Evolutionary conservation across 1,140 invertebrate species (phyloP).

Genomic region (Drosophila sproati): DNA sequence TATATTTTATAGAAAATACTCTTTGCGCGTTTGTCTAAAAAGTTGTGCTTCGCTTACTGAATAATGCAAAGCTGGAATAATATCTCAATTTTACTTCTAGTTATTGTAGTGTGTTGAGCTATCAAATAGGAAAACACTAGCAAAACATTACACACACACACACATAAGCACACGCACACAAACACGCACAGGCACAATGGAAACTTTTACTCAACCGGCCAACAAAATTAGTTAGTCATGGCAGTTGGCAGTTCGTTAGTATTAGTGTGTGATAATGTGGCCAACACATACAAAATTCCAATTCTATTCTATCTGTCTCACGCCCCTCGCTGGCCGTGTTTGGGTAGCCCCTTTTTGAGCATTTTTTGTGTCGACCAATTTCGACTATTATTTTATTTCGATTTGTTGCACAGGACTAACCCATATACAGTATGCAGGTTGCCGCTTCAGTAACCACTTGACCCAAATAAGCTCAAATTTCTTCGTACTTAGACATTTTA

Average conservation of each 20-base stretch:
- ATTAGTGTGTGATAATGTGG: constrained; percentile 37
- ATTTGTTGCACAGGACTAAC: constrained; percentile 46
- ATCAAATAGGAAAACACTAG: constrained; percentile 14
- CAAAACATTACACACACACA: constrained; percentile 15
- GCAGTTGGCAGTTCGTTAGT: constrained; percentile 7
- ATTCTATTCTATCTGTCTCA: constrained; percentile 18
- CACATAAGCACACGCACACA: neutral
- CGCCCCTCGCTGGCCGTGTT: neutral
- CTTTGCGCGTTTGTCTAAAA: neutral
- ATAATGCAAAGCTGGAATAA: constrained; percentile 18
- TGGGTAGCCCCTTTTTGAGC: constrained; percentile 9
- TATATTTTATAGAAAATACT: too few species aligned
- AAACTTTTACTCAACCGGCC: constrained; percentile 32
- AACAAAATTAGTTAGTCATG: constrained; percentile 44
- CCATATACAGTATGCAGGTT: constrained; percentile 28
- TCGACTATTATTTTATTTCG: constrained; percentile 15
- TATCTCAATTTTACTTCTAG: constrained; percentile 23
- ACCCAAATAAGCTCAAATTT: constrained; percentile 57
- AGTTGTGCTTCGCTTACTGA: neutral
- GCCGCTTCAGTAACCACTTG: constrained; percentile 61
- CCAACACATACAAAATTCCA: constrained; percentile 18
- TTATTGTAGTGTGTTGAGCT: constrained; percentile 19
- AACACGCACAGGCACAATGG: neutral
- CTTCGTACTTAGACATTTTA: constrained; percentile 16
- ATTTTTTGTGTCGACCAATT: constrained; percentile 31